These are phyloP conservation scores for Oreonectes daqikongensis DNA, from an alignment of 2,797 vertebrate species.

Conservation along the genomic window DNA sequence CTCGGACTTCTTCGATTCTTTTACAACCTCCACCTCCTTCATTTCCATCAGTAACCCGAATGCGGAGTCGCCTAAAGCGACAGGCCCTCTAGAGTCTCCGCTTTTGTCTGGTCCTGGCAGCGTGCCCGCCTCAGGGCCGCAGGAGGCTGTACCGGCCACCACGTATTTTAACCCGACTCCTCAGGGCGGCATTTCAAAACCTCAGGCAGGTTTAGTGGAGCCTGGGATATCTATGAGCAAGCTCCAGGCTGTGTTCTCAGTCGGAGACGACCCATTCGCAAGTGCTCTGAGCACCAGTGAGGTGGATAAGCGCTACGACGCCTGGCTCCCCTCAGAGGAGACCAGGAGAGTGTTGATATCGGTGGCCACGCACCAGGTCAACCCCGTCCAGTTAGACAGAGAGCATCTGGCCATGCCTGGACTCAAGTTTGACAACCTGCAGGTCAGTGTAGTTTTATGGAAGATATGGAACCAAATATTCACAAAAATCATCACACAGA, in stretches of 20 bases:
- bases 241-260: constrained; percentile 91
- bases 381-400: constrained; percentile 81
- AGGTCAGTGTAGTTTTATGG: constrained; percentile 78
- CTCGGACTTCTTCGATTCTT: constrained; percentile 96
- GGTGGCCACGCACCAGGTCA: constrained; percentile 86
- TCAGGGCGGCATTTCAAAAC: constrained; percentile 60
- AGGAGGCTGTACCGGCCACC: constrained; percentile 60
- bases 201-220: constrained; percentile 64
- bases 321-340: constrained; percentile 90
- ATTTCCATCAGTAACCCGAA: constrained; percentile 95
- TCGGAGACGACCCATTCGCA: constrained; percentile 90
- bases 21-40: constrained; percentile 87
- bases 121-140: constrained; percentile 43
- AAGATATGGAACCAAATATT: not conserved
- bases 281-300: constrained; percentile 94
- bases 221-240: constrained; percentile 79
- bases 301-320: constrained; percentile 89
- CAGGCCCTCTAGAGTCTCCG: constrained; percentile 73
- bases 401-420: constrained; percentile 94
- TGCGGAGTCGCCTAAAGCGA: constrained; percentile 69
- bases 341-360: constrained; percentile 85
- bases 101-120: constrained; percentile 73
- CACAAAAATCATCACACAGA: no score
- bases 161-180: constrained; percentile 66
- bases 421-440: constrained; percentile 96